Evolutionary conservation across 1,140 invertebrate species (phyloP), one percentile per base, ranked within the genome.

Genomic region (Drosophila ohnishii): DNA sequence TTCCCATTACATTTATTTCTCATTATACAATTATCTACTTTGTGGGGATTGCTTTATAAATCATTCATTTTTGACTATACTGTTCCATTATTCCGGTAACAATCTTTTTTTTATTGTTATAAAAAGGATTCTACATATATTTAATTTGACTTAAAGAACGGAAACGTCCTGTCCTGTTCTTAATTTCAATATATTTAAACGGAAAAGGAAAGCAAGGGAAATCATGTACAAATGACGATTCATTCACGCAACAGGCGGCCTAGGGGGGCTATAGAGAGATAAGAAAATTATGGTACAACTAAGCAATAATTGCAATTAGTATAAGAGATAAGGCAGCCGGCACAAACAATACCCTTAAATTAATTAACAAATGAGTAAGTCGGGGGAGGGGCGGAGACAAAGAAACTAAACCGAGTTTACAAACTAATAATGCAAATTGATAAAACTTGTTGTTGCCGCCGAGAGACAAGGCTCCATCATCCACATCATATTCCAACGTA

Each of bases 401-500:
- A 30, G 53, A 47, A 85, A 86, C 78, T 72, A 86, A 81, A 72
- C 55, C 75, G 32, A 77, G 59, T 63, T 80, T 65, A 85, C 60
- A 30, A 66, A 80, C 63, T 83, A 86, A 86, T 77, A 83, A 83
- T 79, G 84, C 61, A 88, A 79, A 80, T 70, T 62, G 45, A 61
- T 71, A 67, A 64, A 70, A 48, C 75, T 63, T 64, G 60, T 78
- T 39, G 35, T 10, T 53, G 32, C 44, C 47, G 22, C 32, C 11
- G 8, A 35, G 50, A 9, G 51, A 25, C 13, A 19, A 35, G 34
- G 14, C 28, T 25, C 5, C n/a, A 16, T 28, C 3, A 28, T 14
- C 47, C 30, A 14, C 45, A 69, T 95, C 94, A 97, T 92, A 97
- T 95, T 75, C 95, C 96, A 80, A 97, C 80, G 91, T 95, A 97